These are phyloP conservation scores for Calephelis perditalis DNA, from an alignment of 2,888 invertebrate genomes.

Conservation along the genomic window DNA sequence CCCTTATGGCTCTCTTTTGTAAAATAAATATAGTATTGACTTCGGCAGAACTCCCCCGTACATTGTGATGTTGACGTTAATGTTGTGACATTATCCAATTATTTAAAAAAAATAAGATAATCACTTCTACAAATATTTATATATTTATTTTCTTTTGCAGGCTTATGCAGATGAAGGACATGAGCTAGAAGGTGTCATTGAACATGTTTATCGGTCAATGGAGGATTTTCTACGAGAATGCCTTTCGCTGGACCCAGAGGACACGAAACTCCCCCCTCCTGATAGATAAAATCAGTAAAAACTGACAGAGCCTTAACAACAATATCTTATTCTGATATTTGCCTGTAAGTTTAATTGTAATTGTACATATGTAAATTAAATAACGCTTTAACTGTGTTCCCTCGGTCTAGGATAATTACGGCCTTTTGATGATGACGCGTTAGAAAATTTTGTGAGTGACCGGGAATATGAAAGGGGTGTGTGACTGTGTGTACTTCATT, in stretches of 20 bases:
- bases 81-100: too few relatives aligned
- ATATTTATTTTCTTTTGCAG: slow-evolving; percentile 66
- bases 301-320: slow-evolving; percentile 18
- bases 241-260: slow-evolving; percentile 90
- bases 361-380: slow-evolving; percentile 74
- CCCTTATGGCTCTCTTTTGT: too few relatives aligned
- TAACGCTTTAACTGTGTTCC: slow-evolving; percentile 75
- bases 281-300: slow-evolving; percentile 62
- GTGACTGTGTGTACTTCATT: slow-evolving; percentile 17
- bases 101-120: background rate
- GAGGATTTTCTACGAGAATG: slow-evolving; percentile 95
- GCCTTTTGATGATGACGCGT: slow-evolving; percentile 24
- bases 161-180: slow-evolving; percentile 96
- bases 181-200: slow-evolving; percentile 88
- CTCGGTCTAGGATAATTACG: slow-evolving; percentile 38
- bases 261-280: slow-evolving; percentile 80
- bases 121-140: background rate
- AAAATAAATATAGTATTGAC: too few relatives aligned
- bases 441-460: slow-evolving; percentile 24
- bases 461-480: slow-evolving; percentile 23
- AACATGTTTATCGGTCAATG: slow-evolving; percentile 95
- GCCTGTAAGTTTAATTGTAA: slow-evolving; percentile 40
- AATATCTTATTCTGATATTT: slow-evolving; percentile 25
- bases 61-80: too few relatives aligned
- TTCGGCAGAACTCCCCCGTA: too few relatives aligned